phyloP scores from a whole-genome alignment of 2,797 vertebrate genomes.

The Peromyscus attwateri region DNA sequence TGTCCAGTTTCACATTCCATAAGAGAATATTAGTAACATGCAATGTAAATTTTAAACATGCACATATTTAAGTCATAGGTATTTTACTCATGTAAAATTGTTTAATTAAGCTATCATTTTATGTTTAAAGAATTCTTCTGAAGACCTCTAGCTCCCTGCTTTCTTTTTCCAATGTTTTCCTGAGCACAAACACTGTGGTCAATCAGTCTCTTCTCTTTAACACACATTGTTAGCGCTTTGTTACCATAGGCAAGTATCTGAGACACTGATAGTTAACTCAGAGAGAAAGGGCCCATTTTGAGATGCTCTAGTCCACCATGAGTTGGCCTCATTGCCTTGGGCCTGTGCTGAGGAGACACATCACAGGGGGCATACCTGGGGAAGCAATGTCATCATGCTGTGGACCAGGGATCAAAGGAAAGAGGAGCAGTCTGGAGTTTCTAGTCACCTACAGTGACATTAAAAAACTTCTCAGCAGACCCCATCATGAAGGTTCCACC shows the following conservation, averaged over 20 bases:
- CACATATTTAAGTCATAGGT: not conserved
- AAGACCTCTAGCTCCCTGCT: not conserved
- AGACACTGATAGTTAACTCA: not conserved
- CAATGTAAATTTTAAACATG: not conserved
- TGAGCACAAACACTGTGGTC: accelerated
- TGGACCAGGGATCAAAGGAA: not conserved
- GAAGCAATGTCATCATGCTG: not conserved
- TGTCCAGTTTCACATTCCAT: not conserved
- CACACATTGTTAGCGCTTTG: too few relatives aligned
- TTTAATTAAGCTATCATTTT: not conserved
- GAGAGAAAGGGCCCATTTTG: not conserved
- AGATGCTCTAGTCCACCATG: not conserved
- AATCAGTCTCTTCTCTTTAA: not conserved
- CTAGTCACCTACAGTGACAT: not conserved
- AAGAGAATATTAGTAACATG: not conserved
- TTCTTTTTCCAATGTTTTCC: not conserved
- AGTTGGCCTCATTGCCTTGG: not conserved
- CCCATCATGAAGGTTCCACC: accelerated
- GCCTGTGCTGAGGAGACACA: not conserved
- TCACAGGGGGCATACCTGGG: too few relatives aligned
- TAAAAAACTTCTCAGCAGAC: too few relatives aligned
- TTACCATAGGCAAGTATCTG: not conserved
- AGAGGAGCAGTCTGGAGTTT: too few relatives aligned
- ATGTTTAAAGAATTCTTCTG: not conserved
- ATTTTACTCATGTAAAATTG: not conserved